phyloP scores from a whole-genome alignment of 2,797 vertebrate species.

The Neosilurus mollespiculum region DNA sequence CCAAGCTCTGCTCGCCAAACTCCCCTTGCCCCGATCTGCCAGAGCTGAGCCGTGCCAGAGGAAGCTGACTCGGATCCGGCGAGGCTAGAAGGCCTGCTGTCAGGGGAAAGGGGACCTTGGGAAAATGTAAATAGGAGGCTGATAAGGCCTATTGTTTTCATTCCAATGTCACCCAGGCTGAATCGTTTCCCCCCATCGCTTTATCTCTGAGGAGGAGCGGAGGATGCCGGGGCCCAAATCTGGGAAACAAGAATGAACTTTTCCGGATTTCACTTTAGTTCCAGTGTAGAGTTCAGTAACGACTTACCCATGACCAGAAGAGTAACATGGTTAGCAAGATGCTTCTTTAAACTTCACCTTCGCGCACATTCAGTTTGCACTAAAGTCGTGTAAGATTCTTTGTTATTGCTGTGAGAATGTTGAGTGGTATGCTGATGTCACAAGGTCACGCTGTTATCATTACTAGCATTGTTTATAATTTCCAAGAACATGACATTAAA shows the following conservation, averaged over 20 bases:
- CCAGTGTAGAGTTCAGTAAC: background rate
- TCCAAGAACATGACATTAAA: background rate
- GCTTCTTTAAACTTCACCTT: background rate
- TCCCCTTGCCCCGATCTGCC: slow-evolving; percentile 67
- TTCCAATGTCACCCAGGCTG: slow-evolving; percentile 84
- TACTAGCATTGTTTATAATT: no score
- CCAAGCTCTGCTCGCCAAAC: slow-evolving; percentile 72
- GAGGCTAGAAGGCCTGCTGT: slow-evolving; percentile 71
- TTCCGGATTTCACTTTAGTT: slow-evolving; percentile 26
- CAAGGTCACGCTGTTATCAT: background rate
- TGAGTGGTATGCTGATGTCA: no score
- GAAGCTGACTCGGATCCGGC: slow-evolving; percentile 37
- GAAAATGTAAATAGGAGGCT: slow-evolving; percentile 83
- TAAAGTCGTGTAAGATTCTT: background rate
- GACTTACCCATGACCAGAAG: no score
- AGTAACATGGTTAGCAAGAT: background rate
- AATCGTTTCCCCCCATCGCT: slow-evolving; percentile 76
- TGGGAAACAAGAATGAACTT: slow-evolving; percentile 76
- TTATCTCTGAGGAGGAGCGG: slow-evolving; percentile 66
- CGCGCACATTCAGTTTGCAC: background rate
- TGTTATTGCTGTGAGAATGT: background rate
- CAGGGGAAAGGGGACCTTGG: slow-evolving; percentile 74
- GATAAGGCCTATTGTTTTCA: slow-evolving; percentile 89
- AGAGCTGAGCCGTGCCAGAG: slow-evolving; percentile 29
- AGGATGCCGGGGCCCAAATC: slow-evolving; percentile 59